Evolutionary conservation across 1,140 invertebrate species (phyloP).

Genomic region (Heterodera schachtii): DNA sequence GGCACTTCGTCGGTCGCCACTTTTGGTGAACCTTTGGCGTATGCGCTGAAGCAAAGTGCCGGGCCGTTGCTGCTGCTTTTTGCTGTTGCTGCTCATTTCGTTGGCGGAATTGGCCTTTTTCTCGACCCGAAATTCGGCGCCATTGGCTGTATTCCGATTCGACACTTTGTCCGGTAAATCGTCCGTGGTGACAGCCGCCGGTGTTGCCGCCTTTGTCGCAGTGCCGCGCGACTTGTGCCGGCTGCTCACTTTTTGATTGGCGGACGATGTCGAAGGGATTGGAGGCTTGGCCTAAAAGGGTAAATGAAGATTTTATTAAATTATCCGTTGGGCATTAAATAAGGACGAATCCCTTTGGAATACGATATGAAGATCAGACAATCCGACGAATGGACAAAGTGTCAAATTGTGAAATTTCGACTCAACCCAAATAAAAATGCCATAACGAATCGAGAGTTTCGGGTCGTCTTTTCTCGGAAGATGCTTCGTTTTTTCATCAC

Average conservation of each 20-base stretch:
- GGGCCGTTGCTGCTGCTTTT: too few relatives aligned
- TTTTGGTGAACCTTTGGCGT: slow-evolving; percentile 17
- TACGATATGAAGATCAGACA: too few relatives aligned
- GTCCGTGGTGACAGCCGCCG: slow-evolving; percentile 18
- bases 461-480: too few relatives aligned
- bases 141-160: not conserved
- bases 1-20: not conserved
- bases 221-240: not conserved
- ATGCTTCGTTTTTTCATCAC: too few relatives aligned
- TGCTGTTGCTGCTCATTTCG: slow-evolving; percentile 4
- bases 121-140: not conserved
- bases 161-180: slow-evolving; percentile 4
- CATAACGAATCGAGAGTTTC: too few relatives aligned
- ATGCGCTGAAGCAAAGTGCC: slow-evolving; percentile 3
- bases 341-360: too few relatives aligned
- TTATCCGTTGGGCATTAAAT: too few relatives aligned
- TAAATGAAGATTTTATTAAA: not conserved
- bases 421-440: too few relatives aligned
- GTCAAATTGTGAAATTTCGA: too few relatives aligned
- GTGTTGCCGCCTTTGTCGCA: not conserved
- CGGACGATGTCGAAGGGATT: not conserved
- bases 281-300: not conserved
- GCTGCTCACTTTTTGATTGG: not conserved
- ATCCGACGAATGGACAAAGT: too few relatives aligned
- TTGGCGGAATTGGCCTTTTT: slow-evolving; percentile 24